Evolutionary conservation across 2,888 invertebrate species (phyloP), one percentile per base, ranked within the genome.

Genomic region (Gari tellinella): DNA sequence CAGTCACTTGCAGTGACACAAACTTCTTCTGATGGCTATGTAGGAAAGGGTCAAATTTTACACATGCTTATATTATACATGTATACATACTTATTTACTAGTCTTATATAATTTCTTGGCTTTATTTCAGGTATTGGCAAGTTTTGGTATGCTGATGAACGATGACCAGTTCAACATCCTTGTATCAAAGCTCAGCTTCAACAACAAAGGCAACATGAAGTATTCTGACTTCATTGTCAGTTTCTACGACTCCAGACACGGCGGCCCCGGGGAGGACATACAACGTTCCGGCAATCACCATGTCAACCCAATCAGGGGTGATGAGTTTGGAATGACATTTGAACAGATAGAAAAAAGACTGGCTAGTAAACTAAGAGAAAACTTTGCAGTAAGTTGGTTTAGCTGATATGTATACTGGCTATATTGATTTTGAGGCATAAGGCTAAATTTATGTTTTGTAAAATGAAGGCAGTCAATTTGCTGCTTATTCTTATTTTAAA

Each of bases 261-360:
- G 75, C 7, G 88, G 86, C 2, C 73, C 80, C 0, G 77, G 76
- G 3, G 83, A 81, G 40, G 83, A 86, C 19, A 75, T 89, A 1
- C 60, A 79, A 15, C 84, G 88, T 43, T 69, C 76, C 7, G 85
- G 83, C n/a, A 91, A 91, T 63, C 90, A 90, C 67, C 73, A 80
- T 4, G 89, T 90, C 17, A 90, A 91, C 69, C 81, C 88, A 4
- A 88, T 89, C 37, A 80, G 90, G 3, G 91, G 91, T n/a, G 90
- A 90, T 57, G 85, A 90, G 61, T 82, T 75, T 62, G 86, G 88
- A 14, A 87, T 91, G 86, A 87, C 84, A 21, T 88, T 89, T 12
- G 82, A 83, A 5, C 84, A 89, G 63, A 88, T 88, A 10, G 90
- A 90, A 64, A 60, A 53, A 23, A 89, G 86, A 58, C 76, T 91